Evolutionary conservation across 2,888 invertebrate genomes (phyloP).

Genomic region (Drosophila flavopinicola): DNA sequence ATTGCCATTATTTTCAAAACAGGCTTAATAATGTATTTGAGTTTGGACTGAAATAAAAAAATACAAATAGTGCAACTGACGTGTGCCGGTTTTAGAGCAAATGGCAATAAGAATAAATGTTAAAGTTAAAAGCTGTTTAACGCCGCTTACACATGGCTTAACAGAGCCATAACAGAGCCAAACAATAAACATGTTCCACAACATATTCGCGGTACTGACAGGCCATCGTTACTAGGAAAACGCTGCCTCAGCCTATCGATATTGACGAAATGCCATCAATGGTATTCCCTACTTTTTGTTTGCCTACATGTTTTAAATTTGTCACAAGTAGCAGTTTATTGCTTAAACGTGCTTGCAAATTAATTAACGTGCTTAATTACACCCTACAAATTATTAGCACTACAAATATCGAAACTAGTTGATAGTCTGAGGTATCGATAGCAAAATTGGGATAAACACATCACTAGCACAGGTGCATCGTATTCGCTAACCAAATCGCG

Average conservation of each 20-base stretch:
- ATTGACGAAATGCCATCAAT: too few species aligned
- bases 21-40: too few species aligned
- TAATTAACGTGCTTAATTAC: background rate
- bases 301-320: background rate
- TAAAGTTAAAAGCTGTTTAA: background rate
- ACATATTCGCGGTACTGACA: background rate
- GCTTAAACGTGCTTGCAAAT: background rate
- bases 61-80: too few species aligned
- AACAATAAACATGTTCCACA: constrained; percentile 5
- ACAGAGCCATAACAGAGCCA: too few species aligned
- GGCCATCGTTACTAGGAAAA: background rate
- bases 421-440: constrained; percentile 11
- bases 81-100: too few species aligned
- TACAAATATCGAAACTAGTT: background rate
- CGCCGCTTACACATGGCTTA: too few species aligned
- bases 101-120: background rate
- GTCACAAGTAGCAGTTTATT: background rate
- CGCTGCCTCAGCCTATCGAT: background rate
- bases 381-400: background rate
- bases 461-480: constrained; percentile 51
- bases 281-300: background rate
- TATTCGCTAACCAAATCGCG: constrained; percentile 56
- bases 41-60: background rate
- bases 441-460: constrained; percentile 1
- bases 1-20: too few species aligned